A percentile compares a stretch with the other conserved stretches of the same genome.
These are phyloP conservation scores for Tenthredo notha DNA, from an alignment of 2,888 invertebrate species.

Conservation along the genomic window DNA sequence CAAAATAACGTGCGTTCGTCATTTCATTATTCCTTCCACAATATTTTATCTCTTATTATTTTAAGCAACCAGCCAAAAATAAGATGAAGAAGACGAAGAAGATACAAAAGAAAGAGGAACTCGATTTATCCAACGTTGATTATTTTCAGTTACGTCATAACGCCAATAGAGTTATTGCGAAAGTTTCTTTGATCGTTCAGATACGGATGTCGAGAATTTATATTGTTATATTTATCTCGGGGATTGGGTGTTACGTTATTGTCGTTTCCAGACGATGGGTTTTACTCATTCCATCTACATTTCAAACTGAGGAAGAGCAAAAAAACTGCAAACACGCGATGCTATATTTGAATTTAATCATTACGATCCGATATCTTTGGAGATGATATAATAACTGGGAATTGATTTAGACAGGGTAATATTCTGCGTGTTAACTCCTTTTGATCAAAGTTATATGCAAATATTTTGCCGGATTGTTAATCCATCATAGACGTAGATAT, in stretches of 20 bases:
- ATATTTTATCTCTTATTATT: not conserved
- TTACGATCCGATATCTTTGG: not conserved
- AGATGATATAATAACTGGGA: constrained; percentile 16
- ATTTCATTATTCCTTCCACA: constrained; percentile 1
- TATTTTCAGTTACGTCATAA: not conserved
- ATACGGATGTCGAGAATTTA: not conserved
- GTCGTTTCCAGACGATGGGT: not conserved
- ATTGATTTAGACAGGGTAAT: not conserved
- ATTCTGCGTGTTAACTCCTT: constrained; percentile 11
- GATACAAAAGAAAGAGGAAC: not conserved
- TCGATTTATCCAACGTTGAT: not conserved
- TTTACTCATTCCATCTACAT: constrained; percentile 1
- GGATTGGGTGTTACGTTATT: constrained; percentile 20
- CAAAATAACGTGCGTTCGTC: constrained; percentile 50
- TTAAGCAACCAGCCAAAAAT: not conserved
- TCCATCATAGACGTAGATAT: not conserved
- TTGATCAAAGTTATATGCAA: constrained; percentile 14
- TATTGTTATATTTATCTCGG: constrained; percentile 14
- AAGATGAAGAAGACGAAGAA: not conserved
- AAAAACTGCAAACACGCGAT: constrained; percentile 9
- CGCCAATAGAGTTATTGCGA: not conserved
- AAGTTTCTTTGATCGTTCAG: not conserved
- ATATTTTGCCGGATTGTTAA: not conserved
- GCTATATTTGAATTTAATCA: not conserved
- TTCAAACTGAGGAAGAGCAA: not conserved